These are phyloP conservation scores for Zaprionus ornatus DNA, from an alignment of 1,140 invertebrate species.

Conservation along the genomic window DNA sequence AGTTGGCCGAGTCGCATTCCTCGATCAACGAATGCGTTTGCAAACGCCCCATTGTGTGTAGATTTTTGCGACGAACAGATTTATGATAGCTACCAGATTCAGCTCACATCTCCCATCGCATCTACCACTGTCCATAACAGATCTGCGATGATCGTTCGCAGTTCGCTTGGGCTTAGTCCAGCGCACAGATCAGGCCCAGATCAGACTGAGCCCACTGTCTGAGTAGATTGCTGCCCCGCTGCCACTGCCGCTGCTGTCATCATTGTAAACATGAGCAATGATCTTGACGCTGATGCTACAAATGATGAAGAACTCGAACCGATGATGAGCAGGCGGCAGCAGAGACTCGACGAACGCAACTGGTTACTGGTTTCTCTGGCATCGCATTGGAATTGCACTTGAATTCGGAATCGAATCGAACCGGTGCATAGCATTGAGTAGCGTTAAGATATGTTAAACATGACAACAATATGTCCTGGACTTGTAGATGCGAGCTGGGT, in stretches of 20 bases:
- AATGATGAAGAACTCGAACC: slow-evolving; percentile 83
- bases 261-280: slow-evolving; percentile 84
- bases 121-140: not conserved
- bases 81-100: slow-evolving; percentile 77
- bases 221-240: slow-evolving; percentile 35
- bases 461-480: slow-evolving; percentile 79
- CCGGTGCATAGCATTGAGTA: slow-evolving; percentile 66
- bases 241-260: slow-evolving; percentile 58
- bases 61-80: slow-evolving; percentile 82
- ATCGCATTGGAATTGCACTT: slow-evolving; percentile 26
- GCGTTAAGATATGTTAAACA: slow-evolving; percentile 83
- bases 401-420: slow-evolving; percentile 28
- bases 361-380: slow-evolving; percentile 25
- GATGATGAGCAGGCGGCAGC: slow-evolving; percentile 61
- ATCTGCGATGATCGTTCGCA: slow-evolving; percentile 8
- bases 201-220: slow-evolving; percentile 3
- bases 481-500: slow-evolving; percentile 48
- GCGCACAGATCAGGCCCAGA: not conserved
- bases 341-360: slow-evolving; percentile 26
- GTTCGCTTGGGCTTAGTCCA: not conserved
- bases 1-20: slow-evolving; percentile 53
- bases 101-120: slow-evolving; percentile 11
- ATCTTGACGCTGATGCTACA: slow-evolving; percentile 84
- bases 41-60: slow-evolving; percentile 83
- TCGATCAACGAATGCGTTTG: slow-evolving; percentile 78